Base-by-base conservation (phyloP, 1,140 invertebrate species). In the Probaryconus sp. region DNA sequence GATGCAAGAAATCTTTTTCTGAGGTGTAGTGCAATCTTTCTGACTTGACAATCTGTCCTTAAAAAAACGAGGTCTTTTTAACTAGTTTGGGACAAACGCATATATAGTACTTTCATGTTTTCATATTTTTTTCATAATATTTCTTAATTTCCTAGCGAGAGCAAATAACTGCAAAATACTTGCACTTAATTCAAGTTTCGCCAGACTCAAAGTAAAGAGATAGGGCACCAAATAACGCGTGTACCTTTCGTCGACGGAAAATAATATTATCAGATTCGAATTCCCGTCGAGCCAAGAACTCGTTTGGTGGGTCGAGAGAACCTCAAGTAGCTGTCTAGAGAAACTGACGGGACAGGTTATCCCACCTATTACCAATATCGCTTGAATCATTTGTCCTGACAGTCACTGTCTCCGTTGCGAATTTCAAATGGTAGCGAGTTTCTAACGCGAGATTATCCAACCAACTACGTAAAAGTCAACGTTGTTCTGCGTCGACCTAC, bases 271-370 rank as follows among this genome's bases (percentile, higher is more conserved):
- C 35, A 69, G 72, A 75, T 64, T 60, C 43, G 40, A 65, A 60
- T 69, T 48, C 60, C 13, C 28, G 65, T 55, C 65, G 47, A 60
- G 40, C 65, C 60, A 40, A 76, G 69, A 76, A 76, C 72, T 68
- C 65, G 72, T 75, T 75, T 69, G 72, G 64, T 69, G 18, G 72
- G 72, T 75, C 40, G 72, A 18, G 73, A 65, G 55, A 75, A 75
- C 65, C 65, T 76, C 72, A 76, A 76, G 72, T 75, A 69, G 65
- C 60, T 76, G 72, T 76, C 65, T 60, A 58, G 51, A 64, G 70
- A 74, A 75, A 75, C 72, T 65, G 72, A 75, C 72, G 48, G 38
- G 72, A 65, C 72, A 76, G 67, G 73, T 76, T 76, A 76, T 70
- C 73, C 73, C 65, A 76, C 67, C 63, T 76, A 70, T 70, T 70